These are phyloP conservation scores for Zaprionus lineosus DNA, from an alignment of 2,888 invertebrate species.

Conservation along the genomic window DNA sequence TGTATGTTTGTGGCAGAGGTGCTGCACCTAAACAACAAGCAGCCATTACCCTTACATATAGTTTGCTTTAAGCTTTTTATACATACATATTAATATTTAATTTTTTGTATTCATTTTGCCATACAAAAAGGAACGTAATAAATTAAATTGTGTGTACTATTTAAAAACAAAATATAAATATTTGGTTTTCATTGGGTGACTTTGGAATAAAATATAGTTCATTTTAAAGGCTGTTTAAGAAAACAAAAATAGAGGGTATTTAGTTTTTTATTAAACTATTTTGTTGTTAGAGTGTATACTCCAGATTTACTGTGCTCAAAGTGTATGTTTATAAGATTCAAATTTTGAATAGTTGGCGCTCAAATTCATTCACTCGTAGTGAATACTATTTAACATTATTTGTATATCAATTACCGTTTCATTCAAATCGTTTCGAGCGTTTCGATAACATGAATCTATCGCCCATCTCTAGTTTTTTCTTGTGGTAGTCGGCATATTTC, in stretches of 20 bases:
- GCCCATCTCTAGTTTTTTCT: constrained; percentile 23
- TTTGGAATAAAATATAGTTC: no score
- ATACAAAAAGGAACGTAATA: constrained; percentile 73
- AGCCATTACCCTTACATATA: constrained; percentile 49
- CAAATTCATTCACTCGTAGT: no score
- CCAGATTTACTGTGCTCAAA: no score
- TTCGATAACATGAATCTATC: neutral
- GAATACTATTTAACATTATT: no score
- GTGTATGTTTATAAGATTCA: no score
- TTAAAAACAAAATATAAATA: no score
- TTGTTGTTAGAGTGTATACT: no score
- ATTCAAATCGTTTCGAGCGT: neutral
- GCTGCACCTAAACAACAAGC: constrained; percentile 29
- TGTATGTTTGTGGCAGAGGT: constrained; percentile 17
- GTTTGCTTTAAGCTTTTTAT: constrained; percentile 76
- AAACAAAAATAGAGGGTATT: no score
- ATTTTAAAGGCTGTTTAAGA: no score
- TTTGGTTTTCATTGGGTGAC: no score
- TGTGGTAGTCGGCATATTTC: constrained; percentile 29
- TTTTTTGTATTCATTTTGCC: constrained; percentile 76
- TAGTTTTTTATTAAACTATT: no score
- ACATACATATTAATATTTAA: constrained; percentile 73
- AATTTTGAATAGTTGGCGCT: no score
- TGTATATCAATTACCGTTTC: neutral
- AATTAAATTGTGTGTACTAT: constrained; percentile 74